phyloP scores from a whole-genome alignment of 1,140 invertebrate genomes.

The Thaumetopoea pityocampa region DNA sequence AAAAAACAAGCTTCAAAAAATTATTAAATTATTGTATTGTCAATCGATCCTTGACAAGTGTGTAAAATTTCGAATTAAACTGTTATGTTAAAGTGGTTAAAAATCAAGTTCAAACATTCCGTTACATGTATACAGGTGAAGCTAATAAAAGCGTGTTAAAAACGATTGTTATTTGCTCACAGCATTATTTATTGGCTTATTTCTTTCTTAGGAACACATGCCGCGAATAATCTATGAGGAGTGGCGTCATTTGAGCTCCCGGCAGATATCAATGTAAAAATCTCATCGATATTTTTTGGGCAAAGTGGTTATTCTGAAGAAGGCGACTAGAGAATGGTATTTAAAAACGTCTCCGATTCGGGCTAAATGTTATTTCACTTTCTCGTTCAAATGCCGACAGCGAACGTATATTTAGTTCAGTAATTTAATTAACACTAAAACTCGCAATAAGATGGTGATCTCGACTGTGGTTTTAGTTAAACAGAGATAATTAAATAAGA shows the following conservation, averaged over 20 bases:
- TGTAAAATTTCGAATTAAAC: too few species aligned
- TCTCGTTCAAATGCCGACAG: slow-evolving; percentile 13
- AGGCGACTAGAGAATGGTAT: not conserved
- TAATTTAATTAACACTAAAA: slow-evolving; percentile 13
- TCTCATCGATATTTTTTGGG: slow-evolving; percentile 13
- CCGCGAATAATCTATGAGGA: slow-evolving; percentile 15
- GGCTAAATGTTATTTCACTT: slow-evolving; percentile 10
- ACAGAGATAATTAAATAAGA: too few species aligned
- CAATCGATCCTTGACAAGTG: too few species aligned
- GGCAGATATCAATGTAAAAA: slow-evolving; percentile 10
- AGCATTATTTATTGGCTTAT: too few species aligned
- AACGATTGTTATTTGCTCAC: too few species aligned
- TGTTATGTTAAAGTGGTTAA: too few species aligned
- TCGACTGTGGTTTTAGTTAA: slow-evolving; percentile 14
- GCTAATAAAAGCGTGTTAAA: too few species aligned
- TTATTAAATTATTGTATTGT: too few species aligned
- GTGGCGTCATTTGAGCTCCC: slow-evolving; percentile 14
- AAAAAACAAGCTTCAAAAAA: too few species aligned
- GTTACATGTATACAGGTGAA: too few species aligned
- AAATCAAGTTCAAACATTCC: too few species aligned
- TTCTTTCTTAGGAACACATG: too few species aligned
- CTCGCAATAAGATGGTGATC: slow-evolving; percentile 3
- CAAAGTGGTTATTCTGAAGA: slow-evolving; percentile 5
- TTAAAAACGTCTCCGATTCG: slow-evolving; percentile 7
- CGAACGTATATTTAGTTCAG: slow-evolving; percentile 9